Base-by-base conservation (phyloP, 2,797 vertebrate genomes). In the Crypturellus tataupa region DNA sequence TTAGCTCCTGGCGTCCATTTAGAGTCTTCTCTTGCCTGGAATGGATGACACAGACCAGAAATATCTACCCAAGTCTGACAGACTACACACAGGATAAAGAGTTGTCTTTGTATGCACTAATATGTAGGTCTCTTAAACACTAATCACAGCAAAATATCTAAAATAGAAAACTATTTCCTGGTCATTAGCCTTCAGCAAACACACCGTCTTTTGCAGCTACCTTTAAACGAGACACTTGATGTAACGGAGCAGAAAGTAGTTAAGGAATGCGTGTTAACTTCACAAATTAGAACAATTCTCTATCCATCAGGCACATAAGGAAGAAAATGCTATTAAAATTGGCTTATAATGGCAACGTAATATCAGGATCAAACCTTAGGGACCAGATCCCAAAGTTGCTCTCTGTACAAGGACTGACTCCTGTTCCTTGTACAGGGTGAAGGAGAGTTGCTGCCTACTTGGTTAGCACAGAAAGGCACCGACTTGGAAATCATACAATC, bases 391-490 rank as follows among this genome's bases (percentile, higher is more conserved):
- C 71, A 19, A 16, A 53, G 10, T 47, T 21, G 3, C 46, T n/a
- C n/a, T n/a, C n/a, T 47, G 47, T 23, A 23, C 21, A 47, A 47
- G 21, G 40, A 42, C 47, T 23, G 40, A 42, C 47, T 23, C 12
- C 23, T 6, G 47, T 25, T 60, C 29, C 25, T 18, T n/a, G 35
- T 1, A 4, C 59, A 35, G 20, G 1, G 0, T 3, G 2, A 7
- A 8, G 31, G 18, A 84, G 23, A 55, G 29, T 31, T 55, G 12
- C 6, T 49, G 23, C 23, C 47, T 49, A 24, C 23, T 49, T 24
- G 47, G 9, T 15, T 29, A 20, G 2, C 1, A 1, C 2, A 9
- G 31, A 25, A 77, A 8, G 60, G 15, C 25, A 56, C 17, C 1
- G 39, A 24, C 29, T n/a, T 9, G 11, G 29, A 55, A 35, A 51